These are phyloP conservation scores for Pachycephala philippinensis DNA, from an alignment of 2,113 vertebrate genomes.

Conservation along the genomic window DNA sequence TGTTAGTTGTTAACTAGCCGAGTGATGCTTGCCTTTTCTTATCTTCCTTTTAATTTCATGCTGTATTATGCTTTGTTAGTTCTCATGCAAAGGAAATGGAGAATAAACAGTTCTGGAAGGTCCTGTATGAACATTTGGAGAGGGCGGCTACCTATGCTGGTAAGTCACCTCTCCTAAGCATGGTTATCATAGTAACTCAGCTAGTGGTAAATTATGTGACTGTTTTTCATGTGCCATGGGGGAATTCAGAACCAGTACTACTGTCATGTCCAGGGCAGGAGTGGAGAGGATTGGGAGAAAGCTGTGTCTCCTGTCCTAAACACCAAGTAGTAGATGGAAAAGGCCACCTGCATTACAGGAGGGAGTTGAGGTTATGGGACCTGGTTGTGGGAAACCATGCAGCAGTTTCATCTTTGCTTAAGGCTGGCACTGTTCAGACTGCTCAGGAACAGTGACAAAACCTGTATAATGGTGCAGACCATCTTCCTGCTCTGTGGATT, in stretches of 20 bases:
- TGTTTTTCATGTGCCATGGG: neutral
- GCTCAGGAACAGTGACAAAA: neutral
- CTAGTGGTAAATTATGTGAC: neutral
- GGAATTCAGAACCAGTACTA: neutral
- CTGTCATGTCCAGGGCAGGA: neutral
- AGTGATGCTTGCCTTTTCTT: neutral
- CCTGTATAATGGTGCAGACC: neutral
- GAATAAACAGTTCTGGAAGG: slow-evolving; percentile 92
- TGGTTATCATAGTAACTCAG: neutral
- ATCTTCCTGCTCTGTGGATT: neutral
- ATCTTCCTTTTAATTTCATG: neutral
- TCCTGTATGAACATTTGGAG: slow-evolving; percentile 89
- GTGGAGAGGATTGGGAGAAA: neutral
- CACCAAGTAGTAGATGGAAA: neutral
- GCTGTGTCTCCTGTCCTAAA: neutral
- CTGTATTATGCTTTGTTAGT: slow-evolving; percentile 67
- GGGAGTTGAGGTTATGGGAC: too few species aligned
- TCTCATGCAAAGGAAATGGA: slow-evolving; percentile 92
- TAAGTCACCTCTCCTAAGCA: slow-evolving; percentile 5
- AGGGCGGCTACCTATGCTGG: slow-evolving; percentile 80
- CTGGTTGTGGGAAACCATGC: neutral
- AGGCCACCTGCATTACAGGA: neutral
- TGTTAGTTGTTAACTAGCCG: neutral
- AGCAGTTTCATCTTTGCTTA: neutral
- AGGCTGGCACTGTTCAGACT: neutral